A percentile compares a stretch with the other conserved stretches of the same genome.
phyloP scores from a whole-genome alignment of 2,113 vertebrate species.

The Alligator sinensis region DNA sequence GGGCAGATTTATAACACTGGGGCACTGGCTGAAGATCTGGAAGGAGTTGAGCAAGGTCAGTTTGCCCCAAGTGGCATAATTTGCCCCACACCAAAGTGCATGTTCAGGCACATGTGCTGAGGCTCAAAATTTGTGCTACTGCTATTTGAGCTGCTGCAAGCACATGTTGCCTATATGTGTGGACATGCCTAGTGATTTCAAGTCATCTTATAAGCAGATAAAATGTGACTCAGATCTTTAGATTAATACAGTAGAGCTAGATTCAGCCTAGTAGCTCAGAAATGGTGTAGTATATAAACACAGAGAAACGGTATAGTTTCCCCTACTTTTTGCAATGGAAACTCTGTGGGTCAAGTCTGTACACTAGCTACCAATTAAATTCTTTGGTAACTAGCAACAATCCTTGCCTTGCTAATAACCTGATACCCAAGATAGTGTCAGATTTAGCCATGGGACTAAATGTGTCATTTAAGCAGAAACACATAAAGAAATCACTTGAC shows the following conservation, averaged over 20 bases:
- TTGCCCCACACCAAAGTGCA: too few species aligned
- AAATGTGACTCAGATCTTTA: background rate
- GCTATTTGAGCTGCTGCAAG: too few species aligned
- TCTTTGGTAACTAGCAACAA: background rate
- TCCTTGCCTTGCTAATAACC: background rate
- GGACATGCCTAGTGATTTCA: too few species aligned
- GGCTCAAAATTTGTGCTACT: too few species aligned
- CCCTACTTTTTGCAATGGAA: background rate
- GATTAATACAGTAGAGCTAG: background rate
- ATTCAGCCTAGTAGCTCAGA: background rate
- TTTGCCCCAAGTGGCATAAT: too few species aligned
- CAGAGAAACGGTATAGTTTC: background rate
- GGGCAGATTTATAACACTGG: too few species aligned
- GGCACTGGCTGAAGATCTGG: too few species aligned
- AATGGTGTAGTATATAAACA: background rate
- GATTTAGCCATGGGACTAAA: background rate
- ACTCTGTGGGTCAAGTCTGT: accelerated
- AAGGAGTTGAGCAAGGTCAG: too few species aligned
- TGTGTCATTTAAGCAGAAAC: background rate
- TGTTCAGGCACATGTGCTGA: too few species aligned
- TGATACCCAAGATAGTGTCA: background rate
- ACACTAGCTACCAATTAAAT: background rate
- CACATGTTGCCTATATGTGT: too few species aligned
- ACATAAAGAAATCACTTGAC: background rate
- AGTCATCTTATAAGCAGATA: background rate